These are phyloP conservation scores for Oncorhynchus masou DNA, from an alignment of 2,113 vertebrate species.

Conservation along the genomic window DNA sequence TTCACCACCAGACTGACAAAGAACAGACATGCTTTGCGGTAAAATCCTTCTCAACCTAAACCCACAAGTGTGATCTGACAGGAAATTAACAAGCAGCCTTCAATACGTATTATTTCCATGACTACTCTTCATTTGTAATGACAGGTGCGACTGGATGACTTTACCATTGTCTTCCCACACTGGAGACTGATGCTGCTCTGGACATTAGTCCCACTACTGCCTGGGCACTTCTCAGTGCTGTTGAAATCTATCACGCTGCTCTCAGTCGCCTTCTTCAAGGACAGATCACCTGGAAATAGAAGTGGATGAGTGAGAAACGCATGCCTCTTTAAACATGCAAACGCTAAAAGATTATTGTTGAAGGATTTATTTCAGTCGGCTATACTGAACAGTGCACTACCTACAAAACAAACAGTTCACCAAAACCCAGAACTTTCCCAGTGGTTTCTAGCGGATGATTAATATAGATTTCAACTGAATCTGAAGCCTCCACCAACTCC, in stretches of 20 bases:
- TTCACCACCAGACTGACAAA: no score
- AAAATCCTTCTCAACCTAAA: no score
- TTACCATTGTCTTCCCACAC: conserved; percentile 94
- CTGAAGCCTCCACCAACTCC: no score
- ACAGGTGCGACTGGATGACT: conserved; percentile 46
- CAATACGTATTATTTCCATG: no score
- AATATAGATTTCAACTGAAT: not conserved
- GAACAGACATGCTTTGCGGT: no score
- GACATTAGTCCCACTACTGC: conserved; percentile 49
- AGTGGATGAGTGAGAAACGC: no score
- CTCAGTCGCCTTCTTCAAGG: conserved; percentile 57
- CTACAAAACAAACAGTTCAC: not conserved
- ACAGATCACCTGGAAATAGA: conserved; percentile 73
- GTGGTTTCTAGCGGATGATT: not conserved
- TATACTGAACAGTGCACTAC: not conserved
- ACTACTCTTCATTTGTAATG: no score
- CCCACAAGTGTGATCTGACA: no score
- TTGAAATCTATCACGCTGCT: conserved; percentile 79
- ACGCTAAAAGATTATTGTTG: no score
- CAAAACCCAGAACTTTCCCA: not conserved
- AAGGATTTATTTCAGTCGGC: not conserved
- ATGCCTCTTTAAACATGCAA: no score
- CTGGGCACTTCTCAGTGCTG: conserved; percentile 64
- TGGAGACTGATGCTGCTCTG: conserved; percentile 90
- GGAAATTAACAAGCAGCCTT: no score